Base-by-base conservation (phyloP, 1,140 invertebrate species). In the Listronotus bonariensis region DNA sequence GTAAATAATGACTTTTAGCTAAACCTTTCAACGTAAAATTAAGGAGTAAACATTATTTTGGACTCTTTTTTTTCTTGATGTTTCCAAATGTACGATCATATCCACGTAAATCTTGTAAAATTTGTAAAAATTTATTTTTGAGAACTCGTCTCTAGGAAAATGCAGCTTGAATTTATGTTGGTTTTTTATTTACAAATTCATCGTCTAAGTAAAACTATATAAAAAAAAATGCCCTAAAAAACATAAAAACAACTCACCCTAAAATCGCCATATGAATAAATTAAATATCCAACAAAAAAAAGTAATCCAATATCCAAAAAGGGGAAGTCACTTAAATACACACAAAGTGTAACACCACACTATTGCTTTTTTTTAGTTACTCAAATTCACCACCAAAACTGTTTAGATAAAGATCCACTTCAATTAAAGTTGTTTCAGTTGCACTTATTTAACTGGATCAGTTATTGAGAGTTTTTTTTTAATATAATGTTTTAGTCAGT, bases 241-340 rank as follows among this genome's bases (percentile, higher is more conserved):
- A n/a, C n/a, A n/a, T n/a, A n/a, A n/a, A n/a, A 53, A 53, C 4
- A n/a, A 62, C 59, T 62, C 18, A 62, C 59, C 59, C 51, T 17
- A 53, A 54, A 45, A 53, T 54, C 9, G 36, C 59, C 59, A 62
- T 62, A 53, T 53, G 45, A 41, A 12, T 11, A 34, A 52, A 46
- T 60, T 15, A 58, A 51, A 51, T 60, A 60, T 60, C 57, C 57
- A 60, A 51, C 20, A 40, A 60, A 51, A 10, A 34, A 10, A 61
- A 43, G 32, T 62, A 62, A 62, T 62, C 59, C 59, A 62, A 62
- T 43, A 62, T 51, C 12, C n/a, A 31, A n/a, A 11, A 32, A 6
- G 12, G 32, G 12, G 15, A 17, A 40, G n/a, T 26, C 20, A 14
- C n/a, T 51, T 10, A 51, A 9, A 31, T 34, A 51, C 48, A 18